These are phyloP conservation scores for Hirtodrosophila histrioides DNA, from an alignment of 2,888 invertebrate species.

Conservation along the genomic window DNA sequence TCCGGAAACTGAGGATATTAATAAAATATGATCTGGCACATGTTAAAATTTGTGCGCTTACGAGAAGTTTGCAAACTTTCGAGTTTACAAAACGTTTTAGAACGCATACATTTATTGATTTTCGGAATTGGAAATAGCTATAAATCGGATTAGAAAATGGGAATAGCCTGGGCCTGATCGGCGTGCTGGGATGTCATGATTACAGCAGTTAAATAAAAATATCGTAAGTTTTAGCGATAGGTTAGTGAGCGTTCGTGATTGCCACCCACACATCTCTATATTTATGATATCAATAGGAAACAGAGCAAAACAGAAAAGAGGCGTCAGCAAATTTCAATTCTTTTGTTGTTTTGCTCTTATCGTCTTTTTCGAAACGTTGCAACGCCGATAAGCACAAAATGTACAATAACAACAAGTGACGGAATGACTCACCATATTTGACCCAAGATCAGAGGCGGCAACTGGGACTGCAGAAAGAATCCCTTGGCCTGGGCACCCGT, in stretches of 20 bases:
- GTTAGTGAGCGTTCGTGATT: not conserved
- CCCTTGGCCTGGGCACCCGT: slow-evolving; percentile 97
- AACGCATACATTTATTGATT: too few relatives aligned
- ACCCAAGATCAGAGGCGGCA: slow-evolving; percentile 94
- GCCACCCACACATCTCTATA: slow-evolving; percentile 16
- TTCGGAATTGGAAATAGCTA: too few relatives aligned
- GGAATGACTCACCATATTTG: slow-evolving; percentile 93
- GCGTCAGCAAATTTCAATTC: slow-evolving; percentile 20
- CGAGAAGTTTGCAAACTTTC: too few relatives aligned
- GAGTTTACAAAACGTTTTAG: too few relatives aligned
- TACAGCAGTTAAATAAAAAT: too few relatives aligned
- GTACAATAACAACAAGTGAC: slow-evolving; percentile 12
- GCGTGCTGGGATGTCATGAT: too few relatives aligned
- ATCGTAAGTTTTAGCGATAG: too few relatives aligned
- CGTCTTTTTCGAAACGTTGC: slow-evolving; percentile 20
- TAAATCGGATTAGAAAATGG: too few relatives aligned
- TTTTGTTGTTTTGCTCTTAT: slow-evolving; percentile 33
- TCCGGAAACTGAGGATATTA: too few relatives aligned
- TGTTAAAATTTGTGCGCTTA: too few relatives aligned
- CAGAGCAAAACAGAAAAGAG: slow-evolving; percentile 20
- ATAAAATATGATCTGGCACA: too few relatives aligned
- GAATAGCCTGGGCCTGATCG: too few relatives aligned
- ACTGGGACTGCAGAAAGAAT: slow-evolving; percentile 95
- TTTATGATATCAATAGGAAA: slow-evolving; percentile 21
- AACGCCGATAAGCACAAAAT: slow-evolving; percentile 29